phyloP scores from a whole-genome alignment of 2,888 invertebrate genomes.

The Andrena flavipes region DNA sequence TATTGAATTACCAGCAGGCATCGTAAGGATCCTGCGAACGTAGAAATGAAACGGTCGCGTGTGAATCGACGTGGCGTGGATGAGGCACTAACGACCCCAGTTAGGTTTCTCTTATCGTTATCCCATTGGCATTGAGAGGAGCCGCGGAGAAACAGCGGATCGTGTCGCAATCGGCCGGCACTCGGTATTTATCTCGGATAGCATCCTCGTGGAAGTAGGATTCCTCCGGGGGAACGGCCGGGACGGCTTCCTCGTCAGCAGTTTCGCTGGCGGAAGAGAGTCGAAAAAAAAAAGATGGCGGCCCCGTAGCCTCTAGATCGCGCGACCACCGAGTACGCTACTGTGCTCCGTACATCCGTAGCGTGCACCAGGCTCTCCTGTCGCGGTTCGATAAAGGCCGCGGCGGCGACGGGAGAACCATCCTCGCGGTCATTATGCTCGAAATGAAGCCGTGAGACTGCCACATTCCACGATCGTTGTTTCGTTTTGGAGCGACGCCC shows the following conservation, averaged over 20 bases:
- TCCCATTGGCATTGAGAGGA: background rate
- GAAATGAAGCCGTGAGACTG: background rate
- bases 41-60: background rate
- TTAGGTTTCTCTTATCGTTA: conserved; percentile 17
- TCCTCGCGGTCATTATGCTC: background rate
- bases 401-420: background rate
- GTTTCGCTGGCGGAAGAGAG: conserved; percentile 42
- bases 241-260: conserved; percentile 44
- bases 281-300: conserved; percentile 58
- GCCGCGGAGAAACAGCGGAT: background rate
- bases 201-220: background rate
- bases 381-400: conserved; percentile 10
- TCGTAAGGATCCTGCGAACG: background rate
- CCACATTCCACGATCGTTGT: background rate
- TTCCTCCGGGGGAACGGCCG: conserved; percentile 5
- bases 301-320: conserved; percentile 53
- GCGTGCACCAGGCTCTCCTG: conserved; percentile 25
- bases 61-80: conserved; percentile 24
- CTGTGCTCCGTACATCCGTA: conserved; percentile 54
- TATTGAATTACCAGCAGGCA: background rate
- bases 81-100: conserved; percentile 16
- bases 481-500: background rate
- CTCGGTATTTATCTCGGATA: background rate
- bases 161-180: background rate
- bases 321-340: conserved; percentile 47